Base-by-base conservation (phyloP, 53 echinoderm and acorn worm species). In the Holothuria leucospilota region DNA sequence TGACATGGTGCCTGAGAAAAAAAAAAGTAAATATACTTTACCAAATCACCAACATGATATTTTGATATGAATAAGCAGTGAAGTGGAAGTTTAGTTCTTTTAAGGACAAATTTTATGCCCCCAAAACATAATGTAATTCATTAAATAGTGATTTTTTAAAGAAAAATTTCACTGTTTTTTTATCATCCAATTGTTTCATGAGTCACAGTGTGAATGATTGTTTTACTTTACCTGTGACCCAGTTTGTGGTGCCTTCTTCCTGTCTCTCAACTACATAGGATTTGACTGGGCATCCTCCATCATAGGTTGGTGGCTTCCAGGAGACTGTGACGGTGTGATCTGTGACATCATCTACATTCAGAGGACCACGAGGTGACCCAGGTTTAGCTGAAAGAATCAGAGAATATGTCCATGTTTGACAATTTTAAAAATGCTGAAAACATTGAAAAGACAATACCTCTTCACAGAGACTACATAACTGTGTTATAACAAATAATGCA, bases 201-300 rank as follows among this genome's bases (percentile, higher is more conserved):
- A 11, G 15, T 21, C 90, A 90, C 28, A 87, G 95, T 94, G 89
- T 59, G 26, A 60, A 80, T 15, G 15, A 29, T 34, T 58, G 3
- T 56, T 51, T 20, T 27, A 46, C 18, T 87, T 56, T 85, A 97
- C 98, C 98, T 86, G 98, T 92, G 7, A 90, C 63, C 99, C 99
- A 95, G 27, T 92, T 90, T 10, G 83, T 83, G 30, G 92, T 88
- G 29, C 93, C 94, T 20, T 94, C 99, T 69, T 99, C 95, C 79
- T 90, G 88, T 39, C 91, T 91, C 71, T 99, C 94, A 18, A 95
- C 93, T 6, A 81, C 89, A 82, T 95, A 99, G 25, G 88, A 87
- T 68, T 92, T 99, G 87, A 99, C 78, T 13, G 99, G 95, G 16
- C 92, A 83, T 40, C 99, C 99, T 68, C 99, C 99, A 62, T 95